Base-by-base conservation (phyloP, 1,140 invertebrate species). In the Plodia interpunctella region DNA sequence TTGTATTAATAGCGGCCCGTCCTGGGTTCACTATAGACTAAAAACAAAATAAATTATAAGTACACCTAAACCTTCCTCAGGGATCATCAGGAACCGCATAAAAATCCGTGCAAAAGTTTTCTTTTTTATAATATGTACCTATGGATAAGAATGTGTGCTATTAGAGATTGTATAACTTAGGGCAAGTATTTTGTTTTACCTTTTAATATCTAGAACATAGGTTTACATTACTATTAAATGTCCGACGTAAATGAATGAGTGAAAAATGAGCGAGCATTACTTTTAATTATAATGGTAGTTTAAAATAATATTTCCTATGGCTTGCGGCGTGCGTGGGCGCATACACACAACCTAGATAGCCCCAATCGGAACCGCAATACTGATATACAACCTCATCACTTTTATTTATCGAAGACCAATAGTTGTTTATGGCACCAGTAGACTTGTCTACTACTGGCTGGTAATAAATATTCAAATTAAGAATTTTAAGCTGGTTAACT, bases 331-430 rank as follows among this genome's bases (percentile, higher is more conserved):
- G 73, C 75, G 82, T 80, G 68, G 78, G 78, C 77, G 77, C 69
- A 65, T 61, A 49, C 55, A 65, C 21, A 63, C 62, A 60, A 32
- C 67, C 38, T 62, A 49, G 55, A 60, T 63, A 60, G 59, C 53
- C 63, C 60, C 68, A 59, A 69, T 68, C 68, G 56, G 55, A 58
- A 57, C 68, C 68, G 68, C 71, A 63, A 74, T 73, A 80, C 76
- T 72, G 70, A 80, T 71, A 69, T 68, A 78, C 68, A 55, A 65
- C 64, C 69, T 60, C 63, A 74, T 79, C 65, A 74, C 62, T 68
- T 66, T 69, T 80, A 80, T 83, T 79, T 79, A 79, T 83, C 77
- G 72, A 65, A 65, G 62, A 69, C 55, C 62, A 62, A 72, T 74
- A 68, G 65, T 67, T 68, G 66, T 80, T 75, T 79, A 82, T 68